A percentile compares a stretch with the other conserved stretches of the same genome.
Conservation (phyloP, 2,797 vertebrate genomes). For the Poeciliopsis presidionis region DNA sequence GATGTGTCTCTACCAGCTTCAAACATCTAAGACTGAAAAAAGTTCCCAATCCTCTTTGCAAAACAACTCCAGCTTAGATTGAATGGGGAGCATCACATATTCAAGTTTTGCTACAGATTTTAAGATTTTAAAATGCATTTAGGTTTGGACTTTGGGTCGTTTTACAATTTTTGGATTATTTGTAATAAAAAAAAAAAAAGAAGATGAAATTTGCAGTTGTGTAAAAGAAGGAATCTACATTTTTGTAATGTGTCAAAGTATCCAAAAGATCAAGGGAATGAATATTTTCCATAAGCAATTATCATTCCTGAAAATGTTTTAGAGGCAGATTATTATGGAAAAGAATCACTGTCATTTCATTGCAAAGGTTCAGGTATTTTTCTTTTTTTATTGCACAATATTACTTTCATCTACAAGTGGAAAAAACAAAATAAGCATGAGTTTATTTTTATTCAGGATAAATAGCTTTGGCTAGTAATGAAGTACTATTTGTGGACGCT, state of each 20-base stretch:
- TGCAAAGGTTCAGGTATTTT: not conserved
- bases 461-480: not conserved
- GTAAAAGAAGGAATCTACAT: not conserved
- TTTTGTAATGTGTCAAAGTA: not conserved
- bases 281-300: not conserved
- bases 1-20: not conserved
- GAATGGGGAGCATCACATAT: not conserved
- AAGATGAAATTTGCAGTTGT: not conserved
- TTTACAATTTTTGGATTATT: not conserved
- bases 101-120: not conserved
- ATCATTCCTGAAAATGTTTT: not conserved
- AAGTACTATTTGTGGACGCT: not conserved
- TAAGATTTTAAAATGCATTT: not conserved
- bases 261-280: not conserved
- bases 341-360: not conserved
- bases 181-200: not conserved
- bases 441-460: conserved; percentile 1
- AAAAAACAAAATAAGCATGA: not conserved
- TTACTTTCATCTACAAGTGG: not conserved
- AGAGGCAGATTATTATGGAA: too few relatives aligned
- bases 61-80: not conserved
- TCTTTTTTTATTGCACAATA: not conserved
- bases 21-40: not conserved
- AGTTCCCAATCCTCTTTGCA: not conserved
- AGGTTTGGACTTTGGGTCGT: not conserved